Evolutionary conservation across 2,888 invertebrate species (phyloP), one percentile per base, ranked within the genome.

Genomic region (Zaprionus lineosus): DNA sequence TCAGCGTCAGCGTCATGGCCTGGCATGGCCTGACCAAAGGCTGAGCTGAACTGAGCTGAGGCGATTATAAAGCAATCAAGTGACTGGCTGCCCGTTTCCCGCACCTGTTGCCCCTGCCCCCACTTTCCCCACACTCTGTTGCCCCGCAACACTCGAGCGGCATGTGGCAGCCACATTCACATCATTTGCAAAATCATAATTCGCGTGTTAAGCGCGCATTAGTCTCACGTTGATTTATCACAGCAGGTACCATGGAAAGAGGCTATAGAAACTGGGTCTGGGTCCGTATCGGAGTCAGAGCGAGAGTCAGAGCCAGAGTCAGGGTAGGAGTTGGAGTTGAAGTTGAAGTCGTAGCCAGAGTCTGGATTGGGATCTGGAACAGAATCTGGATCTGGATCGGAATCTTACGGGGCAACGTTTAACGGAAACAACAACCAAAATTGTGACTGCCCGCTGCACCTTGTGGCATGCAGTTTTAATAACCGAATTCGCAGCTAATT

Each of bases 191-290:
- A 85, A 87, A 86, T 86, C 86, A 87, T 86, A 86, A 86, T 87
- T 86, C 86, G 86, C 86, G 87, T 86, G 86, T 74, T 86, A 86
- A 86, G 83, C 74, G 76, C 77, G 86, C 86, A 86, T 86, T 86
- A 86, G 87, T 83, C 87, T 87, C 87, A 84, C 87, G 87, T 87
- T 87, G 87, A 84, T 86, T 84, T 84, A 82, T 86, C 85, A 78
- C 83, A 84, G 85, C 86, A 84, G 81, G 86, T 83, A 69, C 47
- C 55, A 71, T 37, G 40, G 51, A 19, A 33, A 53, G 47, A 58
- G n/a, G 47, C 68, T 65, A 68, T 53, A 41, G 62, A 81, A 76
- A 76, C 76, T 76, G 76, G 76, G 76, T 82, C 82, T 83, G 67
- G 72, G 58, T 75, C 81, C 44, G 33, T 33, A 36, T 46, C 57